A percentile compares a stretch with the other conserved stretches of the same genome.
phyloP scores from a whole-genome alignment of 2,797 vertebrate genomes.

The Nasua narica region DNA sequence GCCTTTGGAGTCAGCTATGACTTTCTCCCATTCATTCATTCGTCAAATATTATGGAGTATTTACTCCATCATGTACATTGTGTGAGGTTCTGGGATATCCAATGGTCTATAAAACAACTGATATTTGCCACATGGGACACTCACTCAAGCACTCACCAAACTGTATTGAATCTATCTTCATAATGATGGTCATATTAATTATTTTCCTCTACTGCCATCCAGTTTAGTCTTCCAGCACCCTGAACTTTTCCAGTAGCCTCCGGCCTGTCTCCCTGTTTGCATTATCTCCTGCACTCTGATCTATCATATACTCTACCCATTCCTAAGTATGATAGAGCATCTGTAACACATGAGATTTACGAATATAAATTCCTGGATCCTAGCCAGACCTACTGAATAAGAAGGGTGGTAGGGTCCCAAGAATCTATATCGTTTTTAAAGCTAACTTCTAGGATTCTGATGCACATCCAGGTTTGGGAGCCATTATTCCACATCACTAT shows the following conservation, averaged over 20 bases:
- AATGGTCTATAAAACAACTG: background rate
- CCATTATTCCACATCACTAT: background rate
- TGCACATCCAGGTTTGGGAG: background rate
- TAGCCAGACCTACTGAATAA: background rate
- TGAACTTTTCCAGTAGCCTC: background rate
- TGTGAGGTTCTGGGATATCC: background rate
- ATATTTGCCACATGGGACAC: background rate
- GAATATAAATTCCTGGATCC: background rate
- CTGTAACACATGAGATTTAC: conserved; percentile 12
- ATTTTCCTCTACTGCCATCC: background rate
- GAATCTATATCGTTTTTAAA: background rate
- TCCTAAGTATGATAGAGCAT: background rate
- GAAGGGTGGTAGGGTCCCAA: background rate
- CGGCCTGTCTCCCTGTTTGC: background rate
- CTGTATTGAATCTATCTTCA: background rate
- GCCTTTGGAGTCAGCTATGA: background rate
- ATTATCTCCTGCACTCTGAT: background rate
- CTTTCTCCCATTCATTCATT: background rate
- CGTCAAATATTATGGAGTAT: background rate
- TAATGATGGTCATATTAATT: background rate
- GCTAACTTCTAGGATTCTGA: background rate
- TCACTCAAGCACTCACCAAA: background rate
- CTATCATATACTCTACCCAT: background rate
- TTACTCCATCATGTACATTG: background rate
- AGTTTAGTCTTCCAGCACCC: background rate